Evolutionary conservation across 1,140 invertebrate genomes (phyloP).

Genomic region (Batillaria attramentaria): DNA sequence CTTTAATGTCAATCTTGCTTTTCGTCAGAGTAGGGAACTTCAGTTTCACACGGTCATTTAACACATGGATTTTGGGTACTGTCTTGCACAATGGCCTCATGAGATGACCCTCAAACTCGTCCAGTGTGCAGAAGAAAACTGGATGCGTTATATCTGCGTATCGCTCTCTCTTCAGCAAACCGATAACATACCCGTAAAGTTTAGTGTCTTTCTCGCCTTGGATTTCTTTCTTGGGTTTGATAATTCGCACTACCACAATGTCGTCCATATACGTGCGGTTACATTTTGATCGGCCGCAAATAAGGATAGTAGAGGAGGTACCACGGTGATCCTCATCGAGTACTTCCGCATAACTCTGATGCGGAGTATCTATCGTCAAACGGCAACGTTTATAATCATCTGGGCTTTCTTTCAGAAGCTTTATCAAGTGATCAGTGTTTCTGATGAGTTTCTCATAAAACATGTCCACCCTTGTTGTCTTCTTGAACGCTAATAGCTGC

Average conservation of each 20-base stretch:
- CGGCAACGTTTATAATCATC: slow-evolving; percentile 47
- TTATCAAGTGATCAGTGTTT: not conserved
- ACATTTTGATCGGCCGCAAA: slow-evolving; percentile 57
- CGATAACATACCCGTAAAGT: slow-evolving; percentile 54
- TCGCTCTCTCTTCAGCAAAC: slow-evolving; percentile 46
- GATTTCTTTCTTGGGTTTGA: not conserved
- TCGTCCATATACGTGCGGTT: slow-evolving; percentile 60
- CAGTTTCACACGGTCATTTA: slow-evolving; percentile 34
- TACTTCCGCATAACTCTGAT: slow-evolving; percentile 41
- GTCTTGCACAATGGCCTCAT: slow-evolving; percentile 62
- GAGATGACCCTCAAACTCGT: slow-evolving; percentile 51
- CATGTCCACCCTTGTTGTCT: not conserved
- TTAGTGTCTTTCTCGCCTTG: slow-evolving; percentile 6
- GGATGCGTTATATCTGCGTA: slow-evolving; percentile 43
- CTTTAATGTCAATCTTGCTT: slow-evolving; percentile 35
- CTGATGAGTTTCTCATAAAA: not conserved
- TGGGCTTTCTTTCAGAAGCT: slow-evolving; percentile 31
- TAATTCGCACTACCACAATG: slow-evolving; percentile 60
- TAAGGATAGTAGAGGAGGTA: slow-evolving; percentile 47
- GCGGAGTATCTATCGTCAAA: slow-evolving; percentile 48
- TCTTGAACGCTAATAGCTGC: not conserved
- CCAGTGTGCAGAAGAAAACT: slow-evolving; percentile 59
- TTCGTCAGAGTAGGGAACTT: slow-evolving; percentile 23
- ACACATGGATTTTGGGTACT: slow-evolving; percentile 59
- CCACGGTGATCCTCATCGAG: slow-evolving; percentile 24